Evolutionary conservation across 1,140 invertebrate species (phyloP).

Genomic region (Hylyphantes graminicola): DNA sequence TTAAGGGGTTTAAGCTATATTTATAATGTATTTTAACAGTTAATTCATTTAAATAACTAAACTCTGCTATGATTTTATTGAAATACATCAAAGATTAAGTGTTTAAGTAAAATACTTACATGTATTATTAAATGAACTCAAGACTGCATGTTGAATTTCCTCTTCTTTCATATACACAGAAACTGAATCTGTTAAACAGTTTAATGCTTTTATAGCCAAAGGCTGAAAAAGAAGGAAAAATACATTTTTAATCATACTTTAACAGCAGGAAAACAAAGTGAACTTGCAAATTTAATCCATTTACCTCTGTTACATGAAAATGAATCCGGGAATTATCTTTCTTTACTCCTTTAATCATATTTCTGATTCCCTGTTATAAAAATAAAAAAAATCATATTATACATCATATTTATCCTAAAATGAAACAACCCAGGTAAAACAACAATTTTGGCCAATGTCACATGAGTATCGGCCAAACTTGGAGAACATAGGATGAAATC

Average conservation of each 20-base stretch:
- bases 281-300: background rate
- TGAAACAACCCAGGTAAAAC: background rate
- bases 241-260: background rate
- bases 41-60: too few species aligned
- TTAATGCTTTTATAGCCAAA: constrained; percentile 28
- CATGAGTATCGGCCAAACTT: too few species aligned
- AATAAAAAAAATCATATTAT: background rate
- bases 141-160: constrained; percentile 26
- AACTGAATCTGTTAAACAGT: constrained; percentile 26
- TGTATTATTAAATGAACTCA: constrained; percentile 13
- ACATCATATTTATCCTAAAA: background rate
- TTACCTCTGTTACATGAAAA: constrained; percentile 31
- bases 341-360: constrained; percentile 58
- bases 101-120: constrained; percentile 2
- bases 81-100: too few species aligned
- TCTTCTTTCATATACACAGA: constrained; percentile 26
- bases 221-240: constrained; percentile 28
- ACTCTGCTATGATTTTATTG: too few species aligned
- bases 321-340: constrained; percentile 38
- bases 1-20: too few species aligned
- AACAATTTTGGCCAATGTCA: too few species aligned
- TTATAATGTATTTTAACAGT: too few species aligned
- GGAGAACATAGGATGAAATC: too few species aligned
- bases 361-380: constrained; percentile 58
- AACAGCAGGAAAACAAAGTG: background rate